These are phyloP conservation scores for Hirtodrosophila alboralis DNA, from an alignment of 2,888 invertebrate genomes.

Conservation along the genomic window DNA sequence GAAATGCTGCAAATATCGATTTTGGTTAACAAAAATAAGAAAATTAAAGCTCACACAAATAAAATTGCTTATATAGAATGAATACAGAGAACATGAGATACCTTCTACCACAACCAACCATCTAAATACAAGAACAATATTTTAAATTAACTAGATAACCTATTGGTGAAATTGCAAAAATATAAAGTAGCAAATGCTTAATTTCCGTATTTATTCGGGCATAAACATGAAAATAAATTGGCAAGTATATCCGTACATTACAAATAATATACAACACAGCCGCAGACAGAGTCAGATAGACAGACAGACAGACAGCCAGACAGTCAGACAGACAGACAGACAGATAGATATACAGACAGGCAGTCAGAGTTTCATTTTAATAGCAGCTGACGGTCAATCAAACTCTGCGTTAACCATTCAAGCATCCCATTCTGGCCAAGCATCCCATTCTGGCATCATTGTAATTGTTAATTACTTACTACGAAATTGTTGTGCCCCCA, in stretches of 20 bases:
- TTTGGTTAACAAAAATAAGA: no score
- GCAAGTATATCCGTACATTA: slow-evolving; percentile 20
- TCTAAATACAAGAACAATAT: slow-evolving; percentile 1
- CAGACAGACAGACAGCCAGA: no score
- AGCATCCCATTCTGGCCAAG: slow-evolving; percentile 42
- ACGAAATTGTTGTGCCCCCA: slow-evolving; percentile 41
- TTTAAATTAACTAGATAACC: slow-evolving; percentile 8
- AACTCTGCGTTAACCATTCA: slow-evolving; percentile 49
- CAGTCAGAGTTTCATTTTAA: slow-evolving; percentile 39
- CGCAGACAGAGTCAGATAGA: slow-evolving; percentile 14
- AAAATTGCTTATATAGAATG: no score
- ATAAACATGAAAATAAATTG: slow-evolving; percentile 43
- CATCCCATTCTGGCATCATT: slow-evolving; percentile 59
- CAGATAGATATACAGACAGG: no score
- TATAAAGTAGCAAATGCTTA: slow-evolving; percentile 17
- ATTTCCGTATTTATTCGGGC: slow-evolving; percentile 62
- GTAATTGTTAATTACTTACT: slow-evolving; percentile 77
- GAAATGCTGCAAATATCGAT: no score
- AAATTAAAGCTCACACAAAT: no score
- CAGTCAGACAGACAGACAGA: no score
- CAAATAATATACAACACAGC: slow-evolving; percentile 14
- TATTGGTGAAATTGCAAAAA: slow-evolving; percentile 10
- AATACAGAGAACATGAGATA: no score
- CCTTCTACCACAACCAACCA: not conserved
- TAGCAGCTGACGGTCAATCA: slow-evolving; percentile 71